These are phyloP conservation scores for Channa maculata DNA, from an alignment of 2,113 vertebrate species.

Conservation along the genomic window DNA sequence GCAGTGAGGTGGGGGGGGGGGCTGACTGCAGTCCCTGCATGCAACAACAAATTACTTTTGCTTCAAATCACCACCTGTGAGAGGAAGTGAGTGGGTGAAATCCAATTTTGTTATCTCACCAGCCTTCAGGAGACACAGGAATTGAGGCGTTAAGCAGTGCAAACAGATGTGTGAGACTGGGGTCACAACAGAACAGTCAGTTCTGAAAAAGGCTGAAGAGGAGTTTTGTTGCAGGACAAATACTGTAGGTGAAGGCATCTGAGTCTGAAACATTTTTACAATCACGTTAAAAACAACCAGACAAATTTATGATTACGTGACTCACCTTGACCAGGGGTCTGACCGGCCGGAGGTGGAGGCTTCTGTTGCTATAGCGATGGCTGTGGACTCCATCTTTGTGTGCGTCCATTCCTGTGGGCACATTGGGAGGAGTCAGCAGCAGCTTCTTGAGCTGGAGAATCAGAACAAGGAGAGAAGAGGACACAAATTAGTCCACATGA, in stretches of 20 bases:
- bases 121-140: constrained; percentile 35
- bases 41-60: constrained; percentile 30
- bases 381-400: constrained; percentile 84
- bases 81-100: constrained; percentile 52
- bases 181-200: no score
- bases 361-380: constrained; percentile 84
- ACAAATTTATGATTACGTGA: not conserved
- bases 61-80: constrained; percentile 18
- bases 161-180: not conserved
- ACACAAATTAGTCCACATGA: not conserved
- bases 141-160: not conserved
- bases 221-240: not conserved
- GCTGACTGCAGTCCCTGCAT: constrained; percentile 8
- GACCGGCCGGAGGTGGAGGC: constrained; percentile 83
- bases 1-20: not conserved
- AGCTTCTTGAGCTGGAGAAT: constrained; percentile 90
- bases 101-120: constrained; percentile 46
- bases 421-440: constrained; percentile 90
- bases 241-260: no score
- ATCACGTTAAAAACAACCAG: not conserved
- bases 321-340: constrained; percentile 90
- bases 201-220: not conserved
- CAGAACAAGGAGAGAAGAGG: constrained; percentile 7
- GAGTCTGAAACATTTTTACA: no score
- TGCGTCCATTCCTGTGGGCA: constrained; percentile 82